Percentiles rank a stretch among this genome's conserved stretches.
Conservation (phyloP, 1,140 invertebrate genomes). For the Grapholita molesta region DNA sequence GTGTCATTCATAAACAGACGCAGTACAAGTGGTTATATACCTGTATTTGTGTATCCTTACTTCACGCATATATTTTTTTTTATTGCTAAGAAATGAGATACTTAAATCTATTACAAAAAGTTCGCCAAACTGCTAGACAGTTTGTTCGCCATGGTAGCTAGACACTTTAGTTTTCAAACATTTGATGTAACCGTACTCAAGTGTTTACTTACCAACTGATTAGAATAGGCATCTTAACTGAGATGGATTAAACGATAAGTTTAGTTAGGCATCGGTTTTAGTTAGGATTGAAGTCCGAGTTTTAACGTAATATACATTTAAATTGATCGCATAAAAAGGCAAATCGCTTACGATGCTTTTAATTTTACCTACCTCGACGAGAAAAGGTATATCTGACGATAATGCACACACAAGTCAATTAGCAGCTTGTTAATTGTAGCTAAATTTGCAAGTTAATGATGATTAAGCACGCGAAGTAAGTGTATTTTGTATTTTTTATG, state of each 20-base stretch:
- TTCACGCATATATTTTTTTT: too few relatives aligned
- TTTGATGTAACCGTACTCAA: too few relatives aligned
- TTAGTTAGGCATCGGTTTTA: not conserved
- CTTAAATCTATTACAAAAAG: too few relatives aligned
- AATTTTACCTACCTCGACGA: not conserved
- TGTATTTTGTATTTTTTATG: constrained; percentile 18
- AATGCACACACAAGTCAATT: not conserved
- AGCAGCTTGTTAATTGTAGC: not conserved
- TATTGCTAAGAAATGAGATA: too few relatives aligned
- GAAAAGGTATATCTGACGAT: not conserved
- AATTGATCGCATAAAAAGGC: not conserved
- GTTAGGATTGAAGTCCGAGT: not conserved
- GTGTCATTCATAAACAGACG: too few relatives aligned
- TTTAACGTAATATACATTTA: not conserved
- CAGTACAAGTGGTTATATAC: too few relatives aligned
- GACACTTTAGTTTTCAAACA: too few relatives aligned
- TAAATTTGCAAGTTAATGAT: constrained; percentile 9
- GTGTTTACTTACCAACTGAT: too few relatives aligned
- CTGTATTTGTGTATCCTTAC: too few relatives aligned
- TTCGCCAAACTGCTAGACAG: too few relatives aligned
- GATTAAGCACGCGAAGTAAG: constrained; percentile 15
- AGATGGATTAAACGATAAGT: not conserved
- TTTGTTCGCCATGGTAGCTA: too few relatives aligned
- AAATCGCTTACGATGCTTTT: not conserved
- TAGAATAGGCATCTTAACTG: not conserved